A percentile compares a stretch with the other conserved stretches of the same genome.
phyloP scores from a whole-genome alignment of 1,140 invertebrate genomes.

The Drosophila rufa region DNA sequence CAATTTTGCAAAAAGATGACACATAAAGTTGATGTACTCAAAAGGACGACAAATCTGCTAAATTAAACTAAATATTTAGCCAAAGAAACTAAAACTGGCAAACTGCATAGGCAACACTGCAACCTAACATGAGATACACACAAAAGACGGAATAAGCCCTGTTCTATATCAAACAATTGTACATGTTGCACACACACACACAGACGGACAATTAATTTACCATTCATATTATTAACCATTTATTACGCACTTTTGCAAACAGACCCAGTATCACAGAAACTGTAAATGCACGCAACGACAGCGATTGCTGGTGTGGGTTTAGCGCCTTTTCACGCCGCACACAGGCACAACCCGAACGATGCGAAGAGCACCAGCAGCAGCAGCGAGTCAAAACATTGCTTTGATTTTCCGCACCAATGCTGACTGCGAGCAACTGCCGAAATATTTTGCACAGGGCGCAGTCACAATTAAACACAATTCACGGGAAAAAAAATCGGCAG shows the following conservation, averaged over 20 bases:
- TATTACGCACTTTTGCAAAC: constrained; percentile 48
- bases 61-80: background rate
- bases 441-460: background rate
- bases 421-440: constrained; percentile 4
- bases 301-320: constrained; percentile 12
- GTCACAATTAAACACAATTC: background rate
- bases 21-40: background rate
- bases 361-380: constrained; percentile 31
- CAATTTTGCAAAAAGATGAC: background rate
- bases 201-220: background rate
- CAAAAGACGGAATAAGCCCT: background rate
- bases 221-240: background rate
- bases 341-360: constrained; percentile 12
- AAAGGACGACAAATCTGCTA: background rate
- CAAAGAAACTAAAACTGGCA: background rate
- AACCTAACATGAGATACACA: constrained; percentile 23
- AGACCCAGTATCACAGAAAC: constrained; percentile 39
- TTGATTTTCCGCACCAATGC: constrained; percentile 15
- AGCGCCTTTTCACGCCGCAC: constrained; percentile 30
- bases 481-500: background rate
- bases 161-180: background rate
- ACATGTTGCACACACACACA: background rate
- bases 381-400: constrained; percentile 51
- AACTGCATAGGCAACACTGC: constrained; percentile 17
- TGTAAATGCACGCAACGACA: constrained; percentile 10